A percentile compares a stretch with the other conserved stretches of the same genome.
phyloP scores from a whole-genome alignment of 2,113 vertebrate genomes.

The Rutilus rutilus region DNA sequence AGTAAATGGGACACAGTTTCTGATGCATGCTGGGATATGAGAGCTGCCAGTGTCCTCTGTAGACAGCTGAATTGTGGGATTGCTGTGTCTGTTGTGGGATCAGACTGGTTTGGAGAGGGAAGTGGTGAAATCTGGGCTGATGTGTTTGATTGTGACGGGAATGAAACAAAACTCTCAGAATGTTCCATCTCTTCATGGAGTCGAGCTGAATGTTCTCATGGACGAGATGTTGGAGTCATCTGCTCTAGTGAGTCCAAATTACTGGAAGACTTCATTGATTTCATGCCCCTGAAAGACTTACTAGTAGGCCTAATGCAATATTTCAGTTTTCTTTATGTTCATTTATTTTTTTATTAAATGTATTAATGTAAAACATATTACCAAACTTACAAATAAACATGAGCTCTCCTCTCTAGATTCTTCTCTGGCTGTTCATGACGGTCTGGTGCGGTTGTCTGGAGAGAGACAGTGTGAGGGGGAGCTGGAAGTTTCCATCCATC shows the following conservation, averaged over 20 bases:
- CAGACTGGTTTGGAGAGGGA: constrained; percentile 53
- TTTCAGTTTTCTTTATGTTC: too few species aligned
- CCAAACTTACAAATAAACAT: too few species aligned
- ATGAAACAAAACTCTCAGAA: constrained; percentile 41
- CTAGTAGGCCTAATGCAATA: too few species aligned
- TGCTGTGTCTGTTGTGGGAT: constrained; percentile 46
- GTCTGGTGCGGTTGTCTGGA: too few species aligned
- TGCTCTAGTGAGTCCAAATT: constrained; percentile 29
- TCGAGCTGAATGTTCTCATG: constrained; percentile 56
- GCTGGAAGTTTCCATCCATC: too few species aligned
- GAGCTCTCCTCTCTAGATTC: too few species aligned
- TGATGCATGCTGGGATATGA: constrained; percentile 51
- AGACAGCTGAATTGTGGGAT: constrained; percentile 57
- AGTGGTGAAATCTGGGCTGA: constrained; percentile 49
- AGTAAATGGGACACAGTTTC: constrained; percentile 28
- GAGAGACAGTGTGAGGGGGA: too few species aligned
- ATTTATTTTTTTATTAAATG: too few species aligned
- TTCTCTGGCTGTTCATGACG: too few species aligned
- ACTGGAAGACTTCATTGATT: too few species aligned
- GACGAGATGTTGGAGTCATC: constrained; percentile 27
- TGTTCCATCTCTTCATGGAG: constrained; percentile 50
- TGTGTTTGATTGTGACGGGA: constrained; percentile 57
- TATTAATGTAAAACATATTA: too few species aligned
- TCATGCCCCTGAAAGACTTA: too few species aligned
- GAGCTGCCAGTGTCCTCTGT: constrained; percentile 56